A percentile compares a stretch with the other conserved stretches of the same genome.
Conservation (phyloP, 2,888 invertebrate species). For the Fissipunctia ypsillon region DNA sequence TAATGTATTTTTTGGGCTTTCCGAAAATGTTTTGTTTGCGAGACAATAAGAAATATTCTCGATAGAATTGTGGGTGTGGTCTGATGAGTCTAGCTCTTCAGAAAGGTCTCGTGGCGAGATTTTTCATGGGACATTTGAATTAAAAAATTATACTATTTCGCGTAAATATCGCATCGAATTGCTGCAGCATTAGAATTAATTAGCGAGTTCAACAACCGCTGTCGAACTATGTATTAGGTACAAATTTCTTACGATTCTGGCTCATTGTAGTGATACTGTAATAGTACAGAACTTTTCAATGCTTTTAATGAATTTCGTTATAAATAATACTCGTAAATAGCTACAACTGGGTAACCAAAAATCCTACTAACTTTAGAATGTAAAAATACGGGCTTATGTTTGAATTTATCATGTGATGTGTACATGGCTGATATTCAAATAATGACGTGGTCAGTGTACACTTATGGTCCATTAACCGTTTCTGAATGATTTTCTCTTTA, state of each 20-base stretch:
- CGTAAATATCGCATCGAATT: slow-evolving; percentile 72
- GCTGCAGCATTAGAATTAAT: slow-evolving; percentile 78
- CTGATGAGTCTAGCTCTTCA: slow-evolving; percentile 7
- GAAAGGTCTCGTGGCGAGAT: slow-evolving; percentile 55
- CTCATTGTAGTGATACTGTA: slow-evolving; percentile 64
- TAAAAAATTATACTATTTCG: slow-evolving; percentile 69
- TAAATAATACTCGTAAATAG: neutral
- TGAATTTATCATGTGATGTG: slow-evolving; percentile 28
- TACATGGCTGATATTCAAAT: slow-evolving; percentile 16
- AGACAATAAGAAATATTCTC: neutral
- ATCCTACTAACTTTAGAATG: neutral
- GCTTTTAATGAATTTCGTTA: slow-evolving; percentile 28
- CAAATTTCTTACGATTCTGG: slow-evolving; percentile 68
- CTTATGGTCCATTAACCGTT: slow-evolving; percentile 7
- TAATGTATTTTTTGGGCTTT: neutral
- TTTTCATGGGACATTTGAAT: slow-evolving; percentile 73
- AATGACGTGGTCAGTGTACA: slow-evolving; percentile 28
- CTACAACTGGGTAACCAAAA: slow-evolving; percentile 28
- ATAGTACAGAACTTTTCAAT: slow-evolving; percentile 20
- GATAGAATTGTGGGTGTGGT: neutral
- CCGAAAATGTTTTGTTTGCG: slow-evolving; percentile 6
- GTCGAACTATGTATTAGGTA: slow-evolving; percentile 32
- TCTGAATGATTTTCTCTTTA: slow-evolving; percentile 17
- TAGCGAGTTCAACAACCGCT: slow-evolving; percentile 78
- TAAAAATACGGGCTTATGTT: slow-evolving; percentile 5